Conservation (phyloP, 2,113 vertebrate species). For the Fulmarus glacialis region DNA sequence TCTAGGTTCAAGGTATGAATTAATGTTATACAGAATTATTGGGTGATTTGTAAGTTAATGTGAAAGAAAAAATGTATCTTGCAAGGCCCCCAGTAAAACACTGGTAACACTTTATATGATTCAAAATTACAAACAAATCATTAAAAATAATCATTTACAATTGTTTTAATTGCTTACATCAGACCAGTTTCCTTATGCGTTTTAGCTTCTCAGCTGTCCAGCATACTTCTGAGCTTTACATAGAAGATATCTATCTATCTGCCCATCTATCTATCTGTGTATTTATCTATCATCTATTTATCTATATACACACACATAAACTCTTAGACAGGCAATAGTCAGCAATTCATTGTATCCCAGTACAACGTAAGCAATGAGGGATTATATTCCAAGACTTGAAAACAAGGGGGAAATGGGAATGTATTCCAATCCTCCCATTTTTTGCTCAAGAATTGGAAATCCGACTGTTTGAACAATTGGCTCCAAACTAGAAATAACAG, state of each 20-base stretch:
- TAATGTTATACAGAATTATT: background rate
- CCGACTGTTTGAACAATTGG: background rate
- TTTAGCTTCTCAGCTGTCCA: background rate
- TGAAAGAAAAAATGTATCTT: background rate
- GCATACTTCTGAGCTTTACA: background rate
- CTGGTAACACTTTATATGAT: background rate
- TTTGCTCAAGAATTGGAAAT: background rate
- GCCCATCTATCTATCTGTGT: too few relatives aligned
- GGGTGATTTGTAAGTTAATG: background rate
- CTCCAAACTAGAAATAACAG: background rate
- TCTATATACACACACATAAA: background rate
- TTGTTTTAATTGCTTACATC: background rate
- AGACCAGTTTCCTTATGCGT: background rate
- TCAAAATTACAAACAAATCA: background rate
- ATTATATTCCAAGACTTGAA: background rate
- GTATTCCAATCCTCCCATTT: background rate
- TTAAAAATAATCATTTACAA: background rate
- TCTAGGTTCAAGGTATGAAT: background rate
- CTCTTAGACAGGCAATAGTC: background rate
- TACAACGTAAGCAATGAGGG: accelerated
- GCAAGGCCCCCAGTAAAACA: background rate
- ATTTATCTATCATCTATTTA: too few relatives aligned
- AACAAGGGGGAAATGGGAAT: background rate
- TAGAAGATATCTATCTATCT: background rate
- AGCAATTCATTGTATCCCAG: background rate